Base-by-base conservation (phyloP, 2,797 vertebrate genomes). In the Leucoraja ocellata region DNA sequence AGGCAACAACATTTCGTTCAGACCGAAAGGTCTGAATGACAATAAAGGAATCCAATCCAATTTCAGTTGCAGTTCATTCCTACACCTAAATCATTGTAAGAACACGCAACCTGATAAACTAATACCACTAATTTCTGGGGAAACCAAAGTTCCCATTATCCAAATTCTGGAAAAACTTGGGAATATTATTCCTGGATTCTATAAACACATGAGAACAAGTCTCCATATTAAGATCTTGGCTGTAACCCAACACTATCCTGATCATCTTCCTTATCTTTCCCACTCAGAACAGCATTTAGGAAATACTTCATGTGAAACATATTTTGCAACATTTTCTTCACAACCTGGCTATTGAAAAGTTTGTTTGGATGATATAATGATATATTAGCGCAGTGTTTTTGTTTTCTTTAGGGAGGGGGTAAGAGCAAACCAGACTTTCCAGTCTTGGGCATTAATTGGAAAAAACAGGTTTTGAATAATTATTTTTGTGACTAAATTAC, bases 401-500 rank as follows among this genome's bases (percentile, higher is more conserved):
- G 84, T 88, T 88, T 88, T 36, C 84, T 88, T 65, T 32, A 63
- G 61, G 84, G 84, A 36, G 58, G 83, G 84, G 54, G n/a, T 63
- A 88, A 68, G 61, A 63, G 84, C 68, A 36, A 88, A 88, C 84
- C 61, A 88, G 84, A 88, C 84, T 88, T 88, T 88, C 65, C 63
- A 65, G 84, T 88, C 61, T 68, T 88, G 84, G 84, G 84, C 84
- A 88, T 88, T 88, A 88, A 88, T 88, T 88, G 84, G 84, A 88
- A 88, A 88, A 88, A 88, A 88, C 61, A 88, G 84, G 84, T 68
- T 88, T 88, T 88, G 84, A 88, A 88, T 88, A 88, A 88, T 88
- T 88, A 88, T 88, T 88, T 88, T 88, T 88, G 84, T 88, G 84
- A 88, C 84, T 88, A 88, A 88, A 88, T 88, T 88, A 88, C 84